A percentile compares a stretch with the other conserved stretches of the same genome.
These are phyloP conservation scores for Ciconia stormi DNA, from an alignment of 2,113 vertebrate species.

Conservation along the genomic window DNA sequence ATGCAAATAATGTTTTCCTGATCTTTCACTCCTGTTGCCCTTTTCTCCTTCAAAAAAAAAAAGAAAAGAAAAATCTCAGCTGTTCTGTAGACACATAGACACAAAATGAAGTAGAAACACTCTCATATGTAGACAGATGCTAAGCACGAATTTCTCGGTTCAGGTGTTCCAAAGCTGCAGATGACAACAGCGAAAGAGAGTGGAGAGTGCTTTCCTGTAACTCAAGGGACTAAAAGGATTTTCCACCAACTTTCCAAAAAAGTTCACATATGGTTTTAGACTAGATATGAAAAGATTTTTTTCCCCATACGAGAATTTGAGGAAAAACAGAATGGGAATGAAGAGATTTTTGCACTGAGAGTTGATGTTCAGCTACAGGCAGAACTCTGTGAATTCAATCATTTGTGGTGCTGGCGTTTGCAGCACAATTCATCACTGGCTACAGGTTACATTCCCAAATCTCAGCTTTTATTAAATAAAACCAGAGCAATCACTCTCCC, in stretches of 20 bases:
- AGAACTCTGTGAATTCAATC: not conserved
- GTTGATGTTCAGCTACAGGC: not conserved
- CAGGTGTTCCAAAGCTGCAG: not conserved
- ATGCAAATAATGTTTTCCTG: not conserved
- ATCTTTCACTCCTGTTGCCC: not conserved
- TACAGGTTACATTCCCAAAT: not conserved
- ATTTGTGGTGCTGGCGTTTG: not conserved
- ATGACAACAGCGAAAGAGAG: not conserved
- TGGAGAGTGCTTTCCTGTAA: accelerated
- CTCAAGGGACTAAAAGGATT: not conserved
- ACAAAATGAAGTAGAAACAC: not conserved
- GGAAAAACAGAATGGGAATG: not conserved
- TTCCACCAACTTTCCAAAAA: not conserved
- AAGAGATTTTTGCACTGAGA: not conserved
- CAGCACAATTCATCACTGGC: not conserved
- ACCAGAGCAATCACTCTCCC: not conserved
- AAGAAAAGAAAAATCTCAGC: not conserved
- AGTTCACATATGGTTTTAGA: not conserved
- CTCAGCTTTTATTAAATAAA: not conserved
- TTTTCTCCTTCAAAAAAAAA: not conserved
- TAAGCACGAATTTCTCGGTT: not conserved
- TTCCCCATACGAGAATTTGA: not conserved
- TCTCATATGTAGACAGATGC: not conserved
- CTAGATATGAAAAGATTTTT: not conserved
- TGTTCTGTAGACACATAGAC: not conserved